These are phyloP conservation scores for Anagyrus pseudococci DNA, from an alignment of 2,888 invertebrate genomes.

Conservation along the genomic window DNA sequence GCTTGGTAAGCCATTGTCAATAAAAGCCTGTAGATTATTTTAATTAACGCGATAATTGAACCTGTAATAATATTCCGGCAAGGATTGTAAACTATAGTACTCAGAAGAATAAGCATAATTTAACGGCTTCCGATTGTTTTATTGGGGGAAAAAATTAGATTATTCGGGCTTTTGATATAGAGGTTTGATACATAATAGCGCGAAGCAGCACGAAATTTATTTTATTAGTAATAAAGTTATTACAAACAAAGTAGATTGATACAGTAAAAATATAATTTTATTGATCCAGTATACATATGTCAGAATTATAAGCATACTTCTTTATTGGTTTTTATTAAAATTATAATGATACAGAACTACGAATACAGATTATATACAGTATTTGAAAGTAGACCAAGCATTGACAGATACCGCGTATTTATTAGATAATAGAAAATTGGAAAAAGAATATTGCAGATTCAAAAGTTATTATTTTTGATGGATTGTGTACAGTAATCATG, in stretches of 20 bases:
- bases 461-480: conserved; percentile 66
- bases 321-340: conserved; percentile 24
- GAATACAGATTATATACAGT: conserved; percentile 67
- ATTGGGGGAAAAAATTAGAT: too few relatives aligned
- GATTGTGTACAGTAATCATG: conserved; percentile 69
- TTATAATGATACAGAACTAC: conserved; percentile 61
- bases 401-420: conserved; percentile 73
- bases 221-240: conserved; percentile 82
- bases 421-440: conserved; percentile 63
- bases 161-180: too few relatives aligned
- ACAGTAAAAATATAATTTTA: conserved; percentile 63
- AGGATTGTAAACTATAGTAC: too few relatives aligned
- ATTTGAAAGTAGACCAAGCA: conserved; percentile 71
- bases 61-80: too few relatives aligned
- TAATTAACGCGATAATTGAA: too few relatives aligned
- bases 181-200: too few relatives aligned
- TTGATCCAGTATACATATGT: conserved; percentile 22
- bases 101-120: too few relatives aligned
- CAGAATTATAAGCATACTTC: conserved; percentile 18
- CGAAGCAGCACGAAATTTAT: too few relatives aligned
- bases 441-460: conserved; percentile 52
- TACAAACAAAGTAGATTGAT: conserved; percentile 80
- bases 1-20: too few relatives aligned
- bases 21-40: too few relatives aligned
- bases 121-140: too few relatives aligned